Evolutionary conservation across 2,888 invertebrate genomes (phyloP), one percentile per base, ranked within the genome.

Genomic region (Oxycera nigricornis): DNA sequence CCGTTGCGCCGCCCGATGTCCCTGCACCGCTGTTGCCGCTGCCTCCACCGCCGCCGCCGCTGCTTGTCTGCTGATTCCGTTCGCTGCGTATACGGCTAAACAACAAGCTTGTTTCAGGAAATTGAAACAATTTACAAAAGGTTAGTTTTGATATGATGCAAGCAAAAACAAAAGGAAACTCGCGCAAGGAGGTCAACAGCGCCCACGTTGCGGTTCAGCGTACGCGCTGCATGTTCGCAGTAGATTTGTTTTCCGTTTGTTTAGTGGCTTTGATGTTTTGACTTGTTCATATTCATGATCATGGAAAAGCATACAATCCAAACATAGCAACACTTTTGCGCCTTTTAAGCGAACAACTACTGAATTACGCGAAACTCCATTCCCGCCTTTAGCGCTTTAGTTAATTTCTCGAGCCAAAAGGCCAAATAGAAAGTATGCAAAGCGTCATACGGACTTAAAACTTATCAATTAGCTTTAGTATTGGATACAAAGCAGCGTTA

Each of bases 81-180:
- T 85, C 85, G 79, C 83, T 85, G 70, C 85, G 85, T 79, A 84
- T 84, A 77, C 88, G 88, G 83, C 88, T 88, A 82, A 87, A 87
- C 80, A 88, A 86, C 84, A 88, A 86, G 86, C 88, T 88, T 83
- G 82, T 86, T 86, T 86, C 84, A 85, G 84, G 84, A 79, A 78
- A 78, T 76, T 76, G 77, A 79, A 79, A 79, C 74, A 78, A 77
- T 77, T 77, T 73, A 75, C 76, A 74, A 50, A 73, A 72, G 65
- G 77, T 77, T 77, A 78, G 77, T 76, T 77, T 76, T 76, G 78
- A 77, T 77, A 74, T 76, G 74, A 77, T 76, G 76, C 77, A 78
- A 77, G 76, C 76, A 75, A 78, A 78, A 77, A 57, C 55, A 76
- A 73, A 22, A 62, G 39, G 67, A 72, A 59, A 73, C 61, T 62